Percentiles rank a stretch among this genome's conserved stretches.
Evolutionary conservation across 2,113 vertebrate genomes (phyloP).

Genomic region (Myrmecophaga tridactyla): DNA sequence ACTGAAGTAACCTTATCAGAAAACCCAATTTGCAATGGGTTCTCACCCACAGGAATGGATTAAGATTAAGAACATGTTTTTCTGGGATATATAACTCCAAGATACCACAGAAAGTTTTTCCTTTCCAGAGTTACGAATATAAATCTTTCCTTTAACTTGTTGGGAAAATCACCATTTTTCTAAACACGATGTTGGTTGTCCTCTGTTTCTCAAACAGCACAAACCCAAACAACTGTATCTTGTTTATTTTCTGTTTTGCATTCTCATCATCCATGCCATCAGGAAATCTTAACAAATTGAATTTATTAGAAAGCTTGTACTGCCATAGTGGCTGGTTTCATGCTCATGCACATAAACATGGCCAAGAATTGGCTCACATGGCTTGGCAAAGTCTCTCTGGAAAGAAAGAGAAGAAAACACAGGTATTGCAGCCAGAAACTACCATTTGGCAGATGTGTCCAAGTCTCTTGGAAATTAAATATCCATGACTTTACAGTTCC

Average conservation of each 20-base stretch:
- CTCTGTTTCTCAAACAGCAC: constrained; percentile 9
- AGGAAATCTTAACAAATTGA: neutral
- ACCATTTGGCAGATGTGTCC: neutral
- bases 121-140: neutral
- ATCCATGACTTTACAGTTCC: neutral
- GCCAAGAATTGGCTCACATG: neutral
- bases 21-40: too few species aligned
- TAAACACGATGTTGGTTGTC: constrained; percentile 31
- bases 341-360: neutral
- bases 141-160: neutral
- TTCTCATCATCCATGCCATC: neutral
- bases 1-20: too few species aligned
- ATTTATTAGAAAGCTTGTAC: neutral
- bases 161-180: constrained; percentile 20
- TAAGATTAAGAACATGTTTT: too few species aligned
- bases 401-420: neutral
- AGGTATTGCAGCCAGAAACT: neutral
- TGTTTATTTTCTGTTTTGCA: constrained; percentile 30
- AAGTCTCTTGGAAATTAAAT: neutral
- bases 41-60: too few species aligned
- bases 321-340: neutral
- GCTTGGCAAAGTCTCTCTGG: neutral
- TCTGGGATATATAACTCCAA: too few species aligned
- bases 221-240: neutral
- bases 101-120: neutral